phyloP scores from a whole-genome alignment of 2,797 vertebrate species.

The Syngnathus rostellatus region DNA sequence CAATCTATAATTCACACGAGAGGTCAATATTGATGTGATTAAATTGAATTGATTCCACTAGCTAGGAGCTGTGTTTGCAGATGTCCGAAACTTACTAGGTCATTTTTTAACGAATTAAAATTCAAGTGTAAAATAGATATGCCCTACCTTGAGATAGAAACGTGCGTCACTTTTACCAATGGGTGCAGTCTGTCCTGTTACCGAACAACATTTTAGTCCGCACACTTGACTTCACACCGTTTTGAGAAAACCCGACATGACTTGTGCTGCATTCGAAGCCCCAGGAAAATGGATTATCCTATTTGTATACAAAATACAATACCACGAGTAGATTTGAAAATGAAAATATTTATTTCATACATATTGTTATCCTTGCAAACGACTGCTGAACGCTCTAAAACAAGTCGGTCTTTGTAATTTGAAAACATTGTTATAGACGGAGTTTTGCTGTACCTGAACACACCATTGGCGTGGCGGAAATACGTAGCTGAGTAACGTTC shows the following conservation, averaged over 20 bases:
- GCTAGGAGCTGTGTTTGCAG: background rate
- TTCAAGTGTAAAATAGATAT: background rate
- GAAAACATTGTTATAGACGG: background rate
- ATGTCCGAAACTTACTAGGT: conserved; percentile 2
- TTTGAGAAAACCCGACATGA: background rate
- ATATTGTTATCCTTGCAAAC: background rate
- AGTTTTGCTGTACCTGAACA: conserved; percentile 12
- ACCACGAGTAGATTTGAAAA: background rate
- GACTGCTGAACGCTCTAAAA: background rate
- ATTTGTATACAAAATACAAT: no score
- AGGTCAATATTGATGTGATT: background rate
- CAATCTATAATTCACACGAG: background rate
- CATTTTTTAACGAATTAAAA: background rate
- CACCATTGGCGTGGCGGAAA: conserved; percentile 21
- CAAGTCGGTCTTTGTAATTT: background rate
- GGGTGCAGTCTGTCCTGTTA: background rate
- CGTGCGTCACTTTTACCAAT: background rate
- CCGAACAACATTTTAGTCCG: background rate
- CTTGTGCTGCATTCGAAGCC: background rate
- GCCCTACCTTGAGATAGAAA: conserved; percentile 27
- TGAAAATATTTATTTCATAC: no score
- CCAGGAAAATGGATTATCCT: background rate
- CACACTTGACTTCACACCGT: background rate
- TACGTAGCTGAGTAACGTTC: background rate
- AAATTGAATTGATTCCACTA: background rate